Conservation (phyloP, 1,140 invertebrate species). For the Cyrtorhinus lividipennis region DNA sequence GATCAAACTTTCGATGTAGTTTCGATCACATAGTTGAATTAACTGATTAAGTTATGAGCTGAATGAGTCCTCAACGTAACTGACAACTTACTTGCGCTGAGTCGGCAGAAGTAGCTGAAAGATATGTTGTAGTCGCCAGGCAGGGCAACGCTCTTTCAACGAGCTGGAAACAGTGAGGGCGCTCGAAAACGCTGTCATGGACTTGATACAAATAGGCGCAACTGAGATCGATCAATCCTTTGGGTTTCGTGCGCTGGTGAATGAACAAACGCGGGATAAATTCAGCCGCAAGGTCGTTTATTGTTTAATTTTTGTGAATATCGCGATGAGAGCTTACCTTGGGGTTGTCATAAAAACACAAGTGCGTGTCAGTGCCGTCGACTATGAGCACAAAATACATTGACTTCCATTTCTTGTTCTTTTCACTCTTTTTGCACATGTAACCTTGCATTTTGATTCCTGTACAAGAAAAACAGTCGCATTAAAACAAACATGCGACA, state of each 20-base stretch:
- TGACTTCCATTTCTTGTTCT: constrained; percentile 95
- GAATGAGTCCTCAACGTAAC: too few species aligned
- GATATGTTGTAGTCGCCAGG: constrained; percentile 79
- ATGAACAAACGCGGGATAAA: neutral
- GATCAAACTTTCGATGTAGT: too few species aligned
- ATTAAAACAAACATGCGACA: neutral
- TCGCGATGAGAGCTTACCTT: constrained; percentile 39
- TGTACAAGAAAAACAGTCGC: constrained; percentile 22
- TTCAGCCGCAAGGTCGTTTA: neutral
- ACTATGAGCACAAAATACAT: constrained; percentile 84
- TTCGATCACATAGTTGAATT: too few species aligned
- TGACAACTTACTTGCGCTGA: constrained; percentile 33
- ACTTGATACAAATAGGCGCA: constrained; percentile 93
- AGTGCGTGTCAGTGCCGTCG: constrained; percentile 82
- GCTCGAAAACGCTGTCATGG: constrained; percentile 91
- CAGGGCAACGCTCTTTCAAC: constrained; percentile 85
- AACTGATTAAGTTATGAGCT: too few species aligned
- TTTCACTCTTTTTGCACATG: constrained; percentile 84
- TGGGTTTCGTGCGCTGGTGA: constrained; percentile 78
- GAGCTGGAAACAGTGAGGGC: constrained; percentile 88
- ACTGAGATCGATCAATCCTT: constrained; percentile 87
- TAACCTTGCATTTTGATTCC: constrained; percentile 89
- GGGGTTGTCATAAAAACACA: constrained; percentile 93
- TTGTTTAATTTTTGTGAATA: neutral
- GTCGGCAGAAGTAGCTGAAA: constrained; percentile 68